phyloP scores from a whole-genome alignment of 2,888 invertebrate genomes.

The Ophioninae sp. region DNA sequence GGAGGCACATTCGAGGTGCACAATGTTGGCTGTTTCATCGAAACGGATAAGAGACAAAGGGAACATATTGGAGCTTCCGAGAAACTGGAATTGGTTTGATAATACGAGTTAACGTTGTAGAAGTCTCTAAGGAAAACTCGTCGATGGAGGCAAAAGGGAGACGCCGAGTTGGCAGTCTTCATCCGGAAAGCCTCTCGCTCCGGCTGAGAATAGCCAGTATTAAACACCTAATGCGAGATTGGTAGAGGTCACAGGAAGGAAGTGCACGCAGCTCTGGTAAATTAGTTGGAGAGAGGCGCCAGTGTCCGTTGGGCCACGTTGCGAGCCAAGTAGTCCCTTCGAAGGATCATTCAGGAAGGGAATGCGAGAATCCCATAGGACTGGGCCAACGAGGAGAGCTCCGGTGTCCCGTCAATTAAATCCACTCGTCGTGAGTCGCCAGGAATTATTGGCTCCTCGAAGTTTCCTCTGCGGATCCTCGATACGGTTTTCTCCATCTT shows the following conservation, averaged over 20 bases:
- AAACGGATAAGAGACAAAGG: conserved; percentile 11
- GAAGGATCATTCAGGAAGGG: conserved; percentile 55
- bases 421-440: conserved; percentile 60
- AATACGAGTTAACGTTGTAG: conserved; percentile 32
- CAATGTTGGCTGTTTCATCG: background rate
- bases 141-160: conserved; percentile 34
- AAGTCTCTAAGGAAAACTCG: conserved; percentile 15
- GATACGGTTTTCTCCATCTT: conserved; percentile 60
- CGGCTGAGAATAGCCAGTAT: conserved; percentile 16
- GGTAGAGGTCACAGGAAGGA: conserved; percentile 46
- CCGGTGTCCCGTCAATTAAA: conserved; percentile 63
- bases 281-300: conserved; percentile 55
- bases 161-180: conserved; percentile 19
- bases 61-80: conserved; percentile 4
- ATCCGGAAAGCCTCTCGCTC: background rate
- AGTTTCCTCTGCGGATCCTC: conserved; percentile 49
- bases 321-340: conserved; percentile 29
- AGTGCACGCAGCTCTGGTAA: conserved; percentile 44
- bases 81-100: conserved; percentile 47
- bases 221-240: conserved; percentile 44
- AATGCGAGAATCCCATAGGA: conserved; percentile 54
- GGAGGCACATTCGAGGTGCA: background rate
- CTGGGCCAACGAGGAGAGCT: conserved; percentile 46
- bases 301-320: conserved; percentile 37
- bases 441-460: conserved; percentile 60